Conservation (phyloP, 2,797 vertebrate species). For the Discoglossus pictus region DNA sequence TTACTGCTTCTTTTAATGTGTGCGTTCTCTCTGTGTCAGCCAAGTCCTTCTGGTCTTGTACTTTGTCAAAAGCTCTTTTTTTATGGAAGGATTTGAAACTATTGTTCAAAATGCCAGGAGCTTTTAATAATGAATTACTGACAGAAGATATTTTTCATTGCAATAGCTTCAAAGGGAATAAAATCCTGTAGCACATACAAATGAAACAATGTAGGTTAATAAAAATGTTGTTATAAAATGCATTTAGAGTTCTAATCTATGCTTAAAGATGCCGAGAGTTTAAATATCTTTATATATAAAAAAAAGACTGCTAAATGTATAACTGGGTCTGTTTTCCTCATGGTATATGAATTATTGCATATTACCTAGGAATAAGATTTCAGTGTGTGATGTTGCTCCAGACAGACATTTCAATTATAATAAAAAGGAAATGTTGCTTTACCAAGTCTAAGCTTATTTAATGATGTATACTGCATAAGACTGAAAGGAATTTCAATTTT, state of each 20-base stretch:
- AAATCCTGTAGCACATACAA: constrained; percentile 18
- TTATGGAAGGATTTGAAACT: constrained; percentile 25
- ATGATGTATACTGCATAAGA: too few species aligned
- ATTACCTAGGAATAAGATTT: too few species aligned
- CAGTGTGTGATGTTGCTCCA: too few species aligned
- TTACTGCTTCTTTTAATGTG: constrained; percentile 21
- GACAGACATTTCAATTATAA: too few species aligned
- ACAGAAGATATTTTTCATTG: constrained; percentile 29
- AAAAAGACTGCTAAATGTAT: background rate
- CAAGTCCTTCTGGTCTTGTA: constrained; percentile 28
- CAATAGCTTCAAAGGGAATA: constrained; percentile 24
- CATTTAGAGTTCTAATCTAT: background rate
- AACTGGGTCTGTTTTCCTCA: too few species aligned
- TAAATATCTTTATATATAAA: background rate
- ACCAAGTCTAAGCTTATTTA: too few species aligned
- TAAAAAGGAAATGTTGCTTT: too few species aligned
- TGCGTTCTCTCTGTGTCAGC: background rate
- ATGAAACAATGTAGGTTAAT: constrained; percentile 28
- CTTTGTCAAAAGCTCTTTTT: constrained; percentile 40
- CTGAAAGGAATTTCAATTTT: too few species aligned
- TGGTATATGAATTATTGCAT: too few species aligned
- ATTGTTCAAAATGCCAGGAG: constrained; percentile 27
- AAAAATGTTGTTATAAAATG: constrained; percentile 19
- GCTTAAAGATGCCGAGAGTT: background rate
- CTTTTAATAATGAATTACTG: constrained; percentile 33